A percentile compares a stretch with the other conserved stretches of the same genome.
Conservation (phyloP, 1,140 invertebrate genomes). For the Drosophila neocordata region DNA sequence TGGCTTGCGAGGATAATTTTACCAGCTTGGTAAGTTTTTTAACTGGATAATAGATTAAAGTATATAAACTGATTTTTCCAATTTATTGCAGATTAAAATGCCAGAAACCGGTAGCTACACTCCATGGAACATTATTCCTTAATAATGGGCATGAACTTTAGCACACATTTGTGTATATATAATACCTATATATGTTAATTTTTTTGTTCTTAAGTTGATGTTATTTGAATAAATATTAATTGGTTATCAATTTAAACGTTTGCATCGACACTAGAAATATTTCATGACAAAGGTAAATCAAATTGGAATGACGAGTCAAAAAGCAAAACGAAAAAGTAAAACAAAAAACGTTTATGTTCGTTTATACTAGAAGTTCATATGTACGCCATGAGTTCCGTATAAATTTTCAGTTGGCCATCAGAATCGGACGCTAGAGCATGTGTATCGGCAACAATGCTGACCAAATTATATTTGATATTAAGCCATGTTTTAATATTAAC, state of each 20-base stretch:
- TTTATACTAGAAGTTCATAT: neutral
- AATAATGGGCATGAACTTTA: slow-evolving; percentile 17
- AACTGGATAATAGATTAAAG: neutral
- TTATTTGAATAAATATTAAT: slow-evolving; percentile 4
- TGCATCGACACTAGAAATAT: neutral
- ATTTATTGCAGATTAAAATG: slow-evolving; percentile 83
- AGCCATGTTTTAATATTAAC: neutral
- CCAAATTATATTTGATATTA: slow-evolving; percentile 12
- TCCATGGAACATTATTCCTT: slow-evolving; percentile 86
- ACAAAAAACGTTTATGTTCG: neutral
- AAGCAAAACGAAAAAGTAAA: neutral
- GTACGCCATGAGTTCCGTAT: neutral
- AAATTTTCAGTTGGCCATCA: slow-evolving; percentile 24
- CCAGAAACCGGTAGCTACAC: slow-evolving; percentile 83
- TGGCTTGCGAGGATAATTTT: slow-evolving; percentile 94
- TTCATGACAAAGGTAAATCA: neutral
- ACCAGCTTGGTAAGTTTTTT: slow-evolving; percentile 87
- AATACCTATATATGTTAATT: too few relatives aligned
- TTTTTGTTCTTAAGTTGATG: too few relatives aligned
- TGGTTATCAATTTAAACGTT: neutral
- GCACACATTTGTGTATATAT: too few relatives aligned
- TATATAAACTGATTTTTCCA: neutral
- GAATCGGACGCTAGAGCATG: slow-evolving; percentile 3
- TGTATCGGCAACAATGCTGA: slow-evolving; percentile 18
- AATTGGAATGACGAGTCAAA: neutral